These are phyloP conservation scores for Nautilus pompilius DNA, from an alignment of 1,140 invertebrate species.

Conservation along the genomic window DNA sequence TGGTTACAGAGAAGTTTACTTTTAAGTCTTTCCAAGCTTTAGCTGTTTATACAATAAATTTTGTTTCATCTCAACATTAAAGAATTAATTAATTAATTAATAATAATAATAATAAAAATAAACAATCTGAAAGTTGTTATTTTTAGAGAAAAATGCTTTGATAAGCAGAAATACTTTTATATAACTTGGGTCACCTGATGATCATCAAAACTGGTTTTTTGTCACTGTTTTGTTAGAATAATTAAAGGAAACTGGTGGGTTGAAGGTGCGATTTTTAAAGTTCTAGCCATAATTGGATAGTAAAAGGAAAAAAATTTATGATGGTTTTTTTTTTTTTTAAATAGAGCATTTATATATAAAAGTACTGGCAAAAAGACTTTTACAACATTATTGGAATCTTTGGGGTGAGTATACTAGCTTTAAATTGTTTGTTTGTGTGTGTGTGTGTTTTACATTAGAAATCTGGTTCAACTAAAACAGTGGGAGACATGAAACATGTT, in stretches of 20 bases:
- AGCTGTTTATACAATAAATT: too few relatives aligned
- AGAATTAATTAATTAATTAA: too few relatives aligned
- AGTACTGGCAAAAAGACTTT: constrained; percentile 38
- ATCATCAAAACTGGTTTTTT: background rate
- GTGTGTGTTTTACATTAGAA: background rate
- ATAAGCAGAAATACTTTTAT: background rate
- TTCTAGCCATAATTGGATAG: background rate
- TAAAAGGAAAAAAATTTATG: background rate
- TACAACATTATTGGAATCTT: constrained; percentile 34
- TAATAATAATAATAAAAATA: too few relatives aligned
- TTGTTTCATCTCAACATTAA: too few relatives aligned
- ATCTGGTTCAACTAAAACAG: background rate
- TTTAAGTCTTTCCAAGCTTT: too few relatives aligned
- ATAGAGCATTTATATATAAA: constrained; percentile 41
- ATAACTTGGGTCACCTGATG: background rate
- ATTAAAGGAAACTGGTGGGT: background rate
- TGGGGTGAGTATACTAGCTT: constrained; percentile 34
- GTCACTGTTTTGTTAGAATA: background rate
- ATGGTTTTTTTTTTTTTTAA: constrained; percentile 8
- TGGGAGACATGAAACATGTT: too few relatives aligned
- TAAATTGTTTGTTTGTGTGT: background rate
- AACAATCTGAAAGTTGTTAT: too few relatives aligned
- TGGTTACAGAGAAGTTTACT: too few relatives aligned
- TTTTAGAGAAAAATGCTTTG: too few relatives aligned
- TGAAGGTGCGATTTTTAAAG: background rate